Base-by-base conservation (phyloP, 2,797 vertebrate genomes). In the Lacerta bilineata region DNA sequence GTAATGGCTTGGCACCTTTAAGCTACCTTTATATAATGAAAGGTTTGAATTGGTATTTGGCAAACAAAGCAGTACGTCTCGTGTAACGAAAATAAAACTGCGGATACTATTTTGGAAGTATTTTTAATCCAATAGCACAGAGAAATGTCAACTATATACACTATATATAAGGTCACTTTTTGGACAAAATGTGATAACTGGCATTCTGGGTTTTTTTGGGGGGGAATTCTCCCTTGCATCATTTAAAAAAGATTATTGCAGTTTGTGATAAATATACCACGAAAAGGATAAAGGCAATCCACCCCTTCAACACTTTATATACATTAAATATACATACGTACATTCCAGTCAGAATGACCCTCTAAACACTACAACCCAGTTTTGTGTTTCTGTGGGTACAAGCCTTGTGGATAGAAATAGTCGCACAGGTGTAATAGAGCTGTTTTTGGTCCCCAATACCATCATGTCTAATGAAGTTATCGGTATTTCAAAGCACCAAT, bases 271-370 rank as follows among this genome's bases (percentile, higher is more conserved):
- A 74, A 77, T 80, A 90, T 79, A 86, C 80, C 92, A 88, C 41
- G 77, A 55, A 68, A 29, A 79, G 86, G 43, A 80, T 88, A 80
- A 90, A 85, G 1, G 0, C 74, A 92, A 69, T 9, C 66, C 15
- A 33, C 15, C 81, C n/a, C 20, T 50, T 36, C 82, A 94, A 83
- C 89, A 23, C 11, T 94, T 95, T 95, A 95, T 95, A 95, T 93
- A 95, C 41, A 93, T 91, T 93, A 96, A 95, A 95, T 95, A 92
- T 89, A 95, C 94, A 95, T 72, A 89, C 85, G 89, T 74, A 85
- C 84, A 93, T 88, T 94, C 93, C 94, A 93, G 93, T 95, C 82
- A 66, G 23, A 83, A 84, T 3, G 23, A 55, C 78, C 33, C 29
- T 72, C 59, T 61, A 72, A 75, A 43, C 25, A 25, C 11, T 74